Percentiles rank a stretch among this genome's conserved stretches.
These are phyloP conservation scores for Gymnoscelis rufifasciata DNA, from an alignment of 2,888 invertebrate genomes.

Conservation along the genomic window DNA sequence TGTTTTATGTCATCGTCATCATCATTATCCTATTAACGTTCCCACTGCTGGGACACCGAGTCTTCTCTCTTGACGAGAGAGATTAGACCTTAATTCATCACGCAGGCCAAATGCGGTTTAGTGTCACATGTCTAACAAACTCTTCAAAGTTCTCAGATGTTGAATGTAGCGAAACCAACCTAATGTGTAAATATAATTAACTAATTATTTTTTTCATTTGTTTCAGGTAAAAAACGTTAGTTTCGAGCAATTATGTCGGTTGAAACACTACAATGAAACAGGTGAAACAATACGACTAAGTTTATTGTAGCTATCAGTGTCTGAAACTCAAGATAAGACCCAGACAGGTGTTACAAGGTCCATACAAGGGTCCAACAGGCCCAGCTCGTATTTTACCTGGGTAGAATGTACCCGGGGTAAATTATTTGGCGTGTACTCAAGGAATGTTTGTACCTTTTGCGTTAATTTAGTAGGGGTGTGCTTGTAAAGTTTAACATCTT, in stretches of 20 bases:
- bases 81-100: no score
- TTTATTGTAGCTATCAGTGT: neutral
- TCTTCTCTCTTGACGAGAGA: no score
- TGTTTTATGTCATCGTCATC: no score
- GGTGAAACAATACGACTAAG: neutral
- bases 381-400: constrained; percentile 1
- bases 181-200: neutral
- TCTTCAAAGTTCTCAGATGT: no score
- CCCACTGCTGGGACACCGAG: no score
- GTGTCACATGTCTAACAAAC: no score
- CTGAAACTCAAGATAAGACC: neutral
- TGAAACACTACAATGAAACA: neutral
- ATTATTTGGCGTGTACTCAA: constrained; percentile 23
- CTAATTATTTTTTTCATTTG: constrained; percentile 22
- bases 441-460: constrained; percentile 4
- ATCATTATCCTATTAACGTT: no score
- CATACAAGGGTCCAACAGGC: constrained; percentile 11
- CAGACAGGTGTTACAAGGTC: constrained; percentile 27
- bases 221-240: constrained; percentile 58
- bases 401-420: constrained; percentile 15
- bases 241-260: constrained; percentile 29
- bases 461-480: constrained; percentile 9
- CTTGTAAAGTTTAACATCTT: neutral
- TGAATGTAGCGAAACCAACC: no score
- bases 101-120: no score